phyloP scores from a whole-genome alignment of 2,797 vertebrate genomes.

The Protonibea diacanthus region DNA sequence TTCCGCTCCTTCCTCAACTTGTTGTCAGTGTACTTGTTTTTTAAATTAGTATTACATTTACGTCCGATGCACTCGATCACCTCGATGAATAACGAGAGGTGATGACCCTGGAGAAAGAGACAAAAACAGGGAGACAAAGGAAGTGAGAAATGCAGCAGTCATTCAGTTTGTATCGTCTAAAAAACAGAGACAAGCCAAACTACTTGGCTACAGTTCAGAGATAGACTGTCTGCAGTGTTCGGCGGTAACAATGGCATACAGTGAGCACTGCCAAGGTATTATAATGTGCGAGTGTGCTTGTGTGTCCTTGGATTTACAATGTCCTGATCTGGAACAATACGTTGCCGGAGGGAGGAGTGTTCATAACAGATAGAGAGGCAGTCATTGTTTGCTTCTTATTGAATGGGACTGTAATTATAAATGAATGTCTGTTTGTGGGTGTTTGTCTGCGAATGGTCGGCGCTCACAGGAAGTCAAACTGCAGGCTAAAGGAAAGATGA shows the following conservation, averaged over 20 bases:
- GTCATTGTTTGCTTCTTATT: slow-evolving; percentile 41
- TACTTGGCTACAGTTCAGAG: slow-evolving; percentile 22
- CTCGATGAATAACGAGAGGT: not conserved
- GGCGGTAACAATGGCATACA: slow-evolving; percentile 40
- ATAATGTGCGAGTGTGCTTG: slow-evolving; percentile 10
- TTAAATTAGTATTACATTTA: not conserved
- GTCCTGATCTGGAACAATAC: slow-evolving; percentile 51
- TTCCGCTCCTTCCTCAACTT: not conserved
- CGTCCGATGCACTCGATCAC: not conserved
- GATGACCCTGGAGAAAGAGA: not conserved
- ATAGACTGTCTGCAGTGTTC: slow-evolving; percentile 28
- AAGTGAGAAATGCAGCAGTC: slow-evolving; percentile 19
- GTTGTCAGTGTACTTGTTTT: not conserved
- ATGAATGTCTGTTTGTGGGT: slow-evolving; percentile 29
- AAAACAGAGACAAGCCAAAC: slow-evolving; percentile 35
- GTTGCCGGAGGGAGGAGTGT: slow-evolving; percentile 38
- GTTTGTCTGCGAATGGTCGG: not conserved
- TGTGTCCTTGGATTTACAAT: slow-evolving; percentile 55
- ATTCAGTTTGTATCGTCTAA: slow-evolving; percentile 21
- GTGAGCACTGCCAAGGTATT: slow-evolving; percentile 50
- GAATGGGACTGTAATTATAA: slow-evolving; percentile 34
- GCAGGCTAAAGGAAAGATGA: slow-evolving; percentile 6
- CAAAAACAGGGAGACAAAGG: slow-evolving; percentile 1
- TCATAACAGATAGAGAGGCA: slow-evolving; percentile 37
- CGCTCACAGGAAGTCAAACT: not conserved